Base-by-base conservation (phyloP, 1,140 invertebrate genomes). In the Spodoptera litura region DNA sequence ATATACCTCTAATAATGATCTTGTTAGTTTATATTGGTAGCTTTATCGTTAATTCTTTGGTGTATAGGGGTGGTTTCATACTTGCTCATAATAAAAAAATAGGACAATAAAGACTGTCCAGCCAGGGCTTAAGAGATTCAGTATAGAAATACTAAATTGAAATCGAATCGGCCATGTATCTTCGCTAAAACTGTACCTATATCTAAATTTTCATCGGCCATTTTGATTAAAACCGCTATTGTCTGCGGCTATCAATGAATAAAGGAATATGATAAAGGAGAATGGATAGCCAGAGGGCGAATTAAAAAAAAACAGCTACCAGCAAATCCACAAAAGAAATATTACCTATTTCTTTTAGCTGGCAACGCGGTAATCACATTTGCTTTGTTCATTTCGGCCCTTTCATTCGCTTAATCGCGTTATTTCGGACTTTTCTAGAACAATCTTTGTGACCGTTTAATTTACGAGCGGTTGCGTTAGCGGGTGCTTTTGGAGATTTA, bases 361-460 rank as follows among this genome's bases (percentile, higher is more conserved):
- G 91, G 88, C 89, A 89, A 88, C 85, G 86, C 90, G 87, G 91
- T 94, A 94, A 94, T 94, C 91, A 94, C 93, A 94, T 94, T 91
- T 89, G 88, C 90, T 92, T 92, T 90, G 90, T 94, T 89, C 89
- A 85, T 89, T 91, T 91, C 85, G 89, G 89, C 82, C 89, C 89
- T 93, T 93, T 93, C 89, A 89, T 92, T 91, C 90, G 87, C 87
- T 91, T 94, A 94, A 94, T 94, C 91, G 91, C 83, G 91, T 94
- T 94, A 94, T 94, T 92, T 90, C 87, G 88, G 87, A 86, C 88
- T 87, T 83, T 78, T 82, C 85, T 72, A 84, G 72, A 88, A 81
- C 83, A 82, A 86, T 85, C 82, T 85, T 85, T 78, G 61, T 55
- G 71, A 61, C 52, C 25, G 81, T 58, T 61, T 66, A 78, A 81